Base-by-base conservation (phyloP, 2,797 vertebrate species). In the Cyprinodon diabolis region DNA sequence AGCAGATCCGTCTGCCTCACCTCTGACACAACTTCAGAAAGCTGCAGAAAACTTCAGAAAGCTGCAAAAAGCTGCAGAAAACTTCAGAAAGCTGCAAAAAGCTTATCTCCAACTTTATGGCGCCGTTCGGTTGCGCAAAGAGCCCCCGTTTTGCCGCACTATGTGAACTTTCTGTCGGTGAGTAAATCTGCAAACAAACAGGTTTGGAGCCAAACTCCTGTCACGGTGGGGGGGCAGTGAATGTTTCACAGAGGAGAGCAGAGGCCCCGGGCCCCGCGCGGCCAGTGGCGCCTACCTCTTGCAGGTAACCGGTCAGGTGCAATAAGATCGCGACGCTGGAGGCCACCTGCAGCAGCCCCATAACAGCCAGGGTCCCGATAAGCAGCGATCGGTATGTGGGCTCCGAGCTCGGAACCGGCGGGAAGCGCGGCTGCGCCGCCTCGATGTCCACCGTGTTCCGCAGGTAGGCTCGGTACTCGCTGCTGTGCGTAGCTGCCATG, bases 301-400 rank as follows among this genome's bases (percentile, higher is more conserved):
- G 94, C 60, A 98, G 96, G 92, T 99, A 97, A 65, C 97, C 96
- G 71, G 96, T 95, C 90, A 98, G 96, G 92, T 98, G 98, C 76
- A 99, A 89, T 83, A 99, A 94, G 76, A 99, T 95, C 4, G 97
- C 97, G 67, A 98, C 93, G 80, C 97, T 98, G 90, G 97, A 99
- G 30, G 96, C 95, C 74, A 98, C 95, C 94, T 99, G 98, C n/a
- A 97, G 96, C 90, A 98, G 86, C 76, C 96, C 97, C 94, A 99
- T 95, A 4, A 97, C 93, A 67, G 95, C 92, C 1, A 98, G 95
- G 37, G 96, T 96, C 75, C 94, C 94, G 75, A 97, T 94, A 0
- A 96, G 86, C 10, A 96, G 92, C 49, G 94, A 91, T 49, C 94
- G 90, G 83, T 94, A 92, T 0, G 93, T 93, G 72, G 90, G 79